phyloP scores from a whole-genome alignment of 2,113 vertebrate species.

The Upupa epops region DNA sequence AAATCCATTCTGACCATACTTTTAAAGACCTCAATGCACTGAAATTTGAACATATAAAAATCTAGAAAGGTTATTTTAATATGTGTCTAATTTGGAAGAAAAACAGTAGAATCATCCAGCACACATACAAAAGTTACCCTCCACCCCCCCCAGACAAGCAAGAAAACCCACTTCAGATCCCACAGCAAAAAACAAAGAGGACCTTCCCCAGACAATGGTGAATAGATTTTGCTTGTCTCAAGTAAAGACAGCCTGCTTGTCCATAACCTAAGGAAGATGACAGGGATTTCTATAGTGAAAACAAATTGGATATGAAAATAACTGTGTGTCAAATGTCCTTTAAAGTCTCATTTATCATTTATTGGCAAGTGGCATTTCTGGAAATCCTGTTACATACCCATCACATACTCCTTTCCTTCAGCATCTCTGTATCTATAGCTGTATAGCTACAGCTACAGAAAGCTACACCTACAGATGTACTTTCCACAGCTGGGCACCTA shows the following conservation, averaged over 20 bases:
- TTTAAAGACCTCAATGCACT: background rate
- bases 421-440: background rate
- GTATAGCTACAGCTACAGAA: background rate
- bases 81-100: background rate
- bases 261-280: background rate
- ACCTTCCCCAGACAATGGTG: background rate
- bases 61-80: background rate
- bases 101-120: background rate
- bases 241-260: background rate
- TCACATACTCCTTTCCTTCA: background rate
- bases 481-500: background rate
- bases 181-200: background rate
- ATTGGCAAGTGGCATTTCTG: background rate
- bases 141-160: background rate
- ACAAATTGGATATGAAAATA: background rate
- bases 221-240: background rate
- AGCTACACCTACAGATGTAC: background rate
- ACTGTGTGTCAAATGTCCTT: background rate
- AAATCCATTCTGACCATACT: background rate
- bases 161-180: background rate
- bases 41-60: background rate
- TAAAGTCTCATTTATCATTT: background rate
- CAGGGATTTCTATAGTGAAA: background rate
- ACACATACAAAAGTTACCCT: background rate
- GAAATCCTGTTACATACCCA: background rate